Evolutionary conservation across 2,113 vertebrate genomes (phyloP), one percentile per base, ranked within the genome.

Genomic region (Holacanthus passer): DNA sequence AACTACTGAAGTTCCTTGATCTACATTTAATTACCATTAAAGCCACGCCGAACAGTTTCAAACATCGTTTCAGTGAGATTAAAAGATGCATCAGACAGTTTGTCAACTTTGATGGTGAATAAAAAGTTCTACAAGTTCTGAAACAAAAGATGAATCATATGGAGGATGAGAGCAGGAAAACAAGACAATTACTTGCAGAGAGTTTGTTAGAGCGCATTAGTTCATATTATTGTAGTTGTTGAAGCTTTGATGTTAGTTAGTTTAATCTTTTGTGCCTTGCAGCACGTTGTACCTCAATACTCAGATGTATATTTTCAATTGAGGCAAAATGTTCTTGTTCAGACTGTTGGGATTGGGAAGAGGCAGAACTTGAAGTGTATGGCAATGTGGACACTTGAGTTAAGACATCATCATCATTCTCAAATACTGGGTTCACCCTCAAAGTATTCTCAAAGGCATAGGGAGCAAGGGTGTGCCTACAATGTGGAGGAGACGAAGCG

Each of bases 341-440:
- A 91, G 68, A 91, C 77, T 87, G 85, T 77, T 93, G 94, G 73
- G 94, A 93, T 82, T 94, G 94, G 67, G 72, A 89, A 69, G 93
- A 89, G 43, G 85, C 91, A 68, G 92, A 92, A 91, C 94, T 95
- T 67, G 94, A 94, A 53, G 95, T 85, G 87, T 75, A 92, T 35
- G 94, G 78, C 48, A 92, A 84, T 20, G 81, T 95, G 63, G 93
- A 94, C 92, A 95, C 91, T 58, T 93, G 93, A 84, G 90, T 94
- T 89, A 95, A 93, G 81, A 90, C 47, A 83, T 74, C 92, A 55
- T 96, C 96, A 5, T 96, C 92, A 5, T 94, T 95, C 89, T 96
- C 93, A 94, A 96, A 97, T 85, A 92, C 89, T 10, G 96, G 95
- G 89, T 96, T 96, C 89, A 94, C 94, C 94, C 94, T 95, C 88